Conservation (phyloP, 2,797 vertebrate species). For the Scolopax bukidnonensis region DNA sequence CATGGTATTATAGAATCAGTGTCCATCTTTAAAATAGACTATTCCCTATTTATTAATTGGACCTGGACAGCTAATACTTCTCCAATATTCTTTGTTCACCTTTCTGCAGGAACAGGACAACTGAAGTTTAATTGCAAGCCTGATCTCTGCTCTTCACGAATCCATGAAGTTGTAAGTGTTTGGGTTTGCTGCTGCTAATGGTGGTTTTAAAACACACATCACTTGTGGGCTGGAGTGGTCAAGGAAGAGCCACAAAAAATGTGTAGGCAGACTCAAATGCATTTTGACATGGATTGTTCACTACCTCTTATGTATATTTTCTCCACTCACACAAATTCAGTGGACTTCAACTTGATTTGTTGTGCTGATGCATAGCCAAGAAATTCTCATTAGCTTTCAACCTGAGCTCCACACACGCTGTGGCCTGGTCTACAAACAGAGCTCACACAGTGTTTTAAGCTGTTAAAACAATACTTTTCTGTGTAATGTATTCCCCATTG, state of each 20-base stretch:
- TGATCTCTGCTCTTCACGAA: background rate
- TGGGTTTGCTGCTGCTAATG: background rate
- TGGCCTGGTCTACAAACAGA: background rate
- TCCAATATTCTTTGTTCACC: rapidly evolving
- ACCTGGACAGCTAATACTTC: background rate
- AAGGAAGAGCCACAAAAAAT: background rate
- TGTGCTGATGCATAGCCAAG: background rate
- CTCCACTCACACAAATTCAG: background rate
- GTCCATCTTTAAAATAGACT: background rate
- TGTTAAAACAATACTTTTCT: background rate
- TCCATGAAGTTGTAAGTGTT: background rate
- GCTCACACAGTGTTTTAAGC: background rate
- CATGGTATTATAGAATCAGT: background rate
- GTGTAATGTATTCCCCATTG: background rate
- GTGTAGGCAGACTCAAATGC: background rate
- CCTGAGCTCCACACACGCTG: background rate
- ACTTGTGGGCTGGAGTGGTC: background rate
- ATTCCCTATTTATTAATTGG: background rate
- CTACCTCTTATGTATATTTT: background rate
- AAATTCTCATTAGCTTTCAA: background rate
- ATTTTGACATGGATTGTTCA: background rate
- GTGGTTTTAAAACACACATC: background rate
- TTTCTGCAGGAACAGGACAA: background rate
- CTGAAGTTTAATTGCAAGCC: background rate
- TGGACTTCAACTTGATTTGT: background rate